Base-by-base conservation (phyloP, 2,797 vertebrate species). In the Megaceryle alcyon region DNA sequence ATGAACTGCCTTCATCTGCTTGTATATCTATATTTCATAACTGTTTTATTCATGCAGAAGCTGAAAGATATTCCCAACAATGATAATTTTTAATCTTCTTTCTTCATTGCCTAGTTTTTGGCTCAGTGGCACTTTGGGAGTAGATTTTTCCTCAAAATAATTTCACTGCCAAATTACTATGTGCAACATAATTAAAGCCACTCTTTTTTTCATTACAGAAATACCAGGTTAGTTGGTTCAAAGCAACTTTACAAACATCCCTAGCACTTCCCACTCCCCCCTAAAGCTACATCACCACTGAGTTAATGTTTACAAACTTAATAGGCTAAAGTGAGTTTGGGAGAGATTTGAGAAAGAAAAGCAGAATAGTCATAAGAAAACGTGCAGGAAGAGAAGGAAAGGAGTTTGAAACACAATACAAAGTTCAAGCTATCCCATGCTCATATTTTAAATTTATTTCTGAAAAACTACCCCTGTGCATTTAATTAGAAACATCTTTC, bases 1-100 rank as follows among this genome's bases (percentile, higher is more conserved):
- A 14, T 3, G 57, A 86, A 79, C 48, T 89, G 39, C 51, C 43
- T 88, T 71, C 65, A 39, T 60, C 51, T 63, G 87, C 86, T 78
- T 76, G 6, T 25, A n/a, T 16, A 17, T 88, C 93, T 96, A 23
- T 89, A 78, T 89, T 94, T 95, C 75, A 82, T 94, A 80, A 85
- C 69, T 5, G 20, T 43, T 43, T 95, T 90, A 94, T 90, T 91
- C 83, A 73, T 69, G 84, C 51, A 82, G 53, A 77, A 86, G 69
- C 76, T 65, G 37, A 86, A 82, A 85, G 69, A 96, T 72, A 88
- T 81, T 89, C 72, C 61, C 71, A 82, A 49, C 44, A 57, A 79
- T 11, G 12, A 63, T 53, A 3, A 88, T 76, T 86, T 94, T 87
- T 76, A 69, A 77, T 75, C 73, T 70, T 59, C 60, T 89, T 84